Conservation (phyloP, 2,797 vertebrate genomes). For the Falco rusticolus region DNA sequence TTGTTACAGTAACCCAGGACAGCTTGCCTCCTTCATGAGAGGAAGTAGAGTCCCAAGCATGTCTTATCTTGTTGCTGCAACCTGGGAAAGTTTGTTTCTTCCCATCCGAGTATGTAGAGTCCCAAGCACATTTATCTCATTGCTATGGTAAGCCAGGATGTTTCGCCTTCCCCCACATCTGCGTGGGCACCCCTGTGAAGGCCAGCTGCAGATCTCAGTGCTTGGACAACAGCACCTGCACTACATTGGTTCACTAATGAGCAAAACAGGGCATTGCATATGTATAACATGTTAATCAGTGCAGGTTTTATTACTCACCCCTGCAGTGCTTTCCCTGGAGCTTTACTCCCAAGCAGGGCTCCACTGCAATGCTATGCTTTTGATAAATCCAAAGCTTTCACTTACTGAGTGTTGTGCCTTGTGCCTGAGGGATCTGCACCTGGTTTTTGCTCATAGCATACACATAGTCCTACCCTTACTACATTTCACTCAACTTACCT, state of each 20-base stretch:
- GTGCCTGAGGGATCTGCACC: background rate
- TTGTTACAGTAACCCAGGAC: accelerated
- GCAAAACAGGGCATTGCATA: background rate
- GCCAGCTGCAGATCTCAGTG: background rate
- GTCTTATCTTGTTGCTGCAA: background rate
- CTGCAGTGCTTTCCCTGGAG: background rate
- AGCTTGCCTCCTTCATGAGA: accelerated
- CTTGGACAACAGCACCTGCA: background rate
- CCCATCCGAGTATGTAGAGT: background rate
- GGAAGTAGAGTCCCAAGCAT: background rate
- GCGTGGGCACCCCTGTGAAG: background rate
- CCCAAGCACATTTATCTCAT: background rate
- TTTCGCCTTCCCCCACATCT: accelerated
- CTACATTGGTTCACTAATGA: background rate
- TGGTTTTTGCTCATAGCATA: background rate
- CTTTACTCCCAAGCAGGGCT: background rate
- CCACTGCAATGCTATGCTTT: background rate
- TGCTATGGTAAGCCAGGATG: background rate
- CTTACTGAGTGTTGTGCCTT: background rate
- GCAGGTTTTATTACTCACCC: background rate
- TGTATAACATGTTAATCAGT: background rate
- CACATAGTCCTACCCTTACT: background rate
- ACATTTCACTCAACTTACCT: background rate
- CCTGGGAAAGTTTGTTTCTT: background rate
- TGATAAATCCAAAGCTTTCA: background rate